A percentile compares a stretch with the other conserved stretches of the same genome.
phyloP scores from a whole-genome alignment of 1,140 invertebrate genomes.

The Chironomus tepperi region DNA sequence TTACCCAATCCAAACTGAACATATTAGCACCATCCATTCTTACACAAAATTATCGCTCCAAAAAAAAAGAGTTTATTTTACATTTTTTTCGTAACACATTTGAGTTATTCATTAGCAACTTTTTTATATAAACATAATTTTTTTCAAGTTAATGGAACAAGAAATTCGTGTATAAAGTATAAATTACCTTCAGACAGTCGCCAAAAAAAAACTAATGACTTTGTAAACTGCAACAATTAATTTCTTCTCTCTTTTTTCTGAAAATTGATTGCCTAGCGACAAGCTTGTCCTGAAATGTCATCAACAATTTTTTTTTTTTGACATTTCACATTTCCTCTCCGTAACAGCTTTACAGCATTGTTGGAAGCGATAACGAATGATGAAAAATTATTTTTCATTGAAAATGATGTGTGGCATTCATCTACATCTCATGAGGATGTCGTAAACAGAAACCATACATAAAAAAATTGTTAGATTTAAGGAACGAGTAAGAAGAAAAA shows the following conservation, averaged over 20 bases:
- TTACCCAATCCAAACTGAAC: too few relatives aligned
- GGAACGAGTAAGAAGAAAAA: background rate
- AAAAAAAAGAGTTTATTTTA: background rate
- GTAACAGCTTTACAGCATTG: background rate
- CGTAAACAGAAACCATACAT: conserved; percentile 6
- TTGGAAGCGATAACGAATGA: background rate
- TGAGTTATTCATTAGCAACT: too few relatives aligned
- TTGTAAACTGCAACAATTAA: background rate
- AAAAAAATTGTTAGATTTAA: background rate
- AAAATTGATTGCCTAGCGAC: background rate
- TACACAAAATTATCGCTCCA: background rate
- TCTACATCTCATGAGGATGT: background rate
- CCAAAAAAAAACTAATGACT: conserved; percentile 2
- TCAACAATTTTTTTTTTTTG: background rate
- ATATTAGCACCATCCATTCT: background rate
- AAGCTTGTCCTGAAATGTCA: conserved; percentile 1
- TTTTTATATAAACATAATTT: too few relatives aligned
- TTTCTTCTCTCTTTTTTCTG: too few relatives aligned
- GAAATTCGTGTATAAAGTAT: background rate
- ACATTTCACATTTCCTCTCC: conserved; percentile 6
- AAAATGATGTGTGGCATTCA: background rate
- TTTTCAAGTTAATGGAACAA: too few relatives aligned
- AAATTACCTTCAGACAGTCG: conserved; percentile 12
- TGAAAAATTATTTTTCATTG: background rate
- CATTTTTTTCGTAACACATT: background rate